Evolutionary conservation across 2,797 vertebrate species (phyloP).

Genomic region (Pipistrellus kuhlii): DNA sequence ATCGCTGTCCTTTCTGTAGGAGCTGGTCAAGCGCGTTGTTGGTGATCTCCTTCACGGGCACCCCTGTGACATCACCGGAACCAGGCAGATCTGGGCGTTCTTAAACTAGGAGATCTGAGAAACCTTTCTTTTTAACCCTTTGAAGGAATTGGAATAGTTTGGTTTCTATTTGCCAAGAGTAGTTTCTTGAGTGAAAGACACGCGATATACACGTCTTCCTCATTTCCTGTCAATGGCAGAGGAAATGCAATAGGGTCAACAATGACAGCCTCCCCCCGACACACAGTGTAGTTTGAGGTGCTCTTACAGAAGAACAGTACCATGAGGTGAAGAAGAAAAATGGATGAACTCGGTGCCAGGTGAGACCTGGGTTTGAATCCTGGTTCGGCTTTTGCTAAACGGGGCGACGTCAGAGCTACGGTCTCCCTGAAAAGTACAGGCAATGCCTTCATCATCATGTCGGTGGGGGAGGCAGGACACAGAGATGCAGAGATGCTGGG

Average conservation of each 20-base stretch:
- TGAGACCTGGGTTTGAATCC: neutral
- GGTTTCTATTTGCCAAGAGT: neutral
- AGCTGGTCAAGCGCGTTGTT: slow-evolving; percentile 72
- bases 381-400: neutral
- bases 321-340: neutral
- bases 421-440: neutral
- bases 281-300: neutral
- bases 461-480: neutral
- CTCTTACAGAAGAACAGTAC: neutral
- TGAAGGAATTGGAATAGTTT: neutral
- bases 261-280: neutral
- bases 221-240: neutral
- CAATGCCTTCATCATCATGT: neutral
- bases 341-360: neutral
- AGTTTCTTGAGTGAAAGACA: neutral
- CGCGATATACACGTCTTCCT: neutral
- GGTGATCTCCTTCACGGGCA: slow-evolving; percentile 75
- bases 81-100: slow-evolving; percentile 45
- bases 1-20: slow-evolving; percentile 74
- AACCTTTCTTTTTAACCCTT: slow-evolving; percentile 1
- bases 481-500: neutral
- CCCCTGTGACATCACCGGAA: slow-evolving; percentile 60
- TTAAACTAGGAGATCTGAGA: slow-evolving; percentile 9
- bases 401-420: neutral
- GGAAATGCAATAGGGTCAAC: neutral